These are phyloP conservation scores for Chydorus sphaericus DNA, from an alignment of 2,888 invertebrate species.

Conservation along the genomic window DNA sequence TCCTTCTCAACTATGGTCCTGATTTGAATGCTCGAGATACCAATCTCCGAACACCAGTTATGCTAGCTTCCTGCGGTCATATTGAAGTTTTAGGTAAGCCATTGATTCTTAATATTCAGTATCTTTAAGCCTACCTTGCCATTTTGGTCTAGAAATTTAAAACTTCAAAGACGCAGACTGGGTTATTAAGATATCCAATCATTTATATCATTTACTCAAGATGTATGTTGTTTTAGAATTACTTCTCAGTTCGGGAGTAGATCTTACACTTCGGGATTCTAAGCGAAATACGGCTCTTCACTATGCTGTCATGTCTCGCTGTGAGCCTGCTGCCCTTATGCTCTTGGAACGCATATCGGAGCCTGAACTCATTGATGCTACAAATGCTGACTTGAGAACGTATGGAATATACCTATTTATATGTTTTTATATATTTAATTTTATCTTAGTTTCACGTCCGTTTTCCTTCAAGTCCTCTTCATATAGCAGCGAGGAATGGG, in stretches of 20 bases:
- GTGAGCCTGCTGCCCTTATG: conserved; percentile 39
- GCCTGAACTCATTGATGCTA: conserved; percentile 33
- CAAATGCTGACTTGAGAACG: conserved; percentile 41
- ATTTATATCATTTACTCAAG: conserved; percentile 5
- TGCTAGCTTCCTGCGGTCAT: conserved; percentile 43
- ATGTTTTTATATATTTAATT: conserved; percentile 20
- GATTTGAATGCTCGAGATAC: conserved; percentile 37
- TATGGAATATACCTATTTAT: conserved; percentile 22
- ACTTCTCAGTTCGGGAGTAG: conserved; percentile 37
- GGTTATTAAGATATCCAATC: no score
- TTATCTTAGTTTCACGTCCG: conserved; percentile 4
- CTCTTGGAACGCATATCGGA: conserved; percentile 39
- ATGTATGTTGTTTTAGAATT: conserved; percentile 31
- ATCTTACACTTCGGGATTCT: conserved; percentile 36
- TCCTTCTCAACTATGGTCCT: conserved; percentile 37
- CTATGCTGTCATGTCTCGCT: conserved; percentile 41
- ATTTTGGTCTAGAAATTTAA: no score
- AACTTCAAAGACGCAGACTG: no score
- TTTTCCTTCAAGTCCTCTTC: conserved; percentile 41
- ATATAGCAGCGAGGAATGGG: conserved; percentile 44
- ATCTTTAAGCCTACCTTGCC: no score
- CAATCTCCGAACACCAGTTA: conserved; percentile 39
- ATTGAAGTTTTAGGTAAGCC: conserved; percentile 36
- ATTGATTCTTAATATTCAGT: not conserved
- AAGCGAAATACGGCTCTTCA: conserved; percentile 45